phyloP scores from a whole-genome alignment of 2,797 vertebrate genomes.

The Glyptemys insculpta region DNA sequence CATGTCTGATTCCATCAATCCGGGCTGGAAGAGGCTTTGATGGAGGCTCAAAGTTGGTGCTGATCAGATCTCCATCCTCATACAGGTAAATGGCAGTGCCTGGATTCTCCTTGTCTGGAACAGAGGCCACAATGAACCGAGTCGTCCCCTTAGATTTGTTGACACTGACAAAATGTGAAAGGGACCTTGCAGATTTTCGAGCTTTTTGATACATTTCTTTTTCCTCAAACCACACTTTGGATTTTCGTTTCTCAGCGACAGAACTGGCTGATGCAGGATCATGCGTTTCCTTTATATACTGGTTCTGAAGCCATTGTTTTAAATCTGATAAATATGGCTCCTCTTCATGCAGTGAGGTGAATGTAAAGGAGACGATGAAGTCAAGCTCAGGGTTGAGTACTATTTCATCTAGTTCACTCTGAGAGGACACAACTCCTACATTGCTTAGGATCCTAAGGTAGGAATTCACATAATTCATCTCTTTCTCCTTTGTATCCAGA shows the following conservation, averaged over 20 bases:
- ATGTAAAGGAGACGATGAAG: conserved; percentile 49
- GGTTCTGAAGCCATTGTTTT: conserved; percentile 15
- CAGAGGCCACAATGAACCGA: too few species aligned
- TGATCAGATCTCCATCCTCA: too few species aligned
- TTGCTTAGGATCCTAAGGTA: conserved; percentile 43
- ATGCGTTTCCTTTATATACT: background rate
- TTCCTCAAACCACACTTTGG: conserved; percentile 30
- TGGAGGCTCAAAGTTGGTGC: too few species aligned
- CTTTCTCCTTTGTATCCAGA: conserved; percentile 18
- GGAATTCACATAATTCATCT: conserved; percentile 46
- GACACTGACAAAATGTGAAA: conserved; percentile 43
- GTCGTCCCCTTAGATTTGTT: conserved; percentile 13
- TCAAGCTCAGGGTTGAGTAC: conserved; percentile 28
- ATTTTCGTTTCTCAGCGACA: background rate
- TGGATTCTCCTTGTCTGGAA: too few species aligned
- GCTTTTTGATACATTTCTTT: background rate
- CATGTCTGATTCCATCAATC: too few species aligned
- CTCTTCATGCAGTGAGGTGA: conserved; percentile 38
- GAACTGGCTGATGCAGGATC: background rate
- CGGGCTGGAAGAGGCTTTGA: too few species aligned
- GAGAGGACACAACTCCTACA: conserved; percentile 17
- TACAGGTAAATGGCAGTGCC: too few species aligned
- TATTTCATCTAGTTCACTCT: conserved; percentile 29
- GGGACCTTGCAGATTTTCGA: conserved; percentile 6
- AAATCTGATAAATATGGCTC: conserved; percentile 36